These are phyloP conservation scores for Drosophila insularis DNA, from an alignment of 1,140 invertebrate genomes.

Conservation along the genomic window DNA sequence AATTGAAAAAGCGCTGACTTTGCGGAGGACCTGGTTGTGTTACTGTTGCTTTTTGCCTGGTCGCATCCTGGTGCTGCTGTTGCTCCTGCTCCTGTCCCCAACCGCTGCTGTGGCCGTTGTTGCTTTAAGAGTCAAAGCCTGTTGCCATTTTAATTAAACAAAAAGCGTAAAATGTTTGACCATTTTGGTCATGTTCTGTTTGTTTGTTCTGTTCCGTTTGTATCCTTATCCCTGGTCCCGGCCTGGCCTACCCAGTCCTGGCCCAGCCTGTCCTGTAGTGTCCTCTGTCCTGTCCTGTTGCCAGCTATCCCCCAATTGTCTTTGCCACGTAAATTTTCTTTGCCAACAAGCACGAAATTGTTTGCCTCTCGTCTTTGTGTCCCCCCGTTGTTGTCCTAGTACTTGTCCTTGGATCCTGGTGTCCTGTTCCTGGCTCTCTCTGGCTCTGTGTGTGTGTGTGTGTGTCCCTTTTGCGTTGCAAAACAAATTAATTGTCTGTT, in stretches of 20 bases:
- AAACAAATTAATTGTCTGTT: constrained; percentile 79
- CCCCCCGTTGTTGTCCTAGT: constrained; percentile 6
- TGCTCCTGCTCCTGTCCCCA: constrained; percentile 16
- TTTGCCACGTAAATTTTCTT: constrained; percentile 78
- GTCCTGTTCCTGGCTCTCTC: constrained; percentile 4
- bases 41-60: neutral
- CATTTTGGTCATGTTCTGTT: constrained; percentile 37
- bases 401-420: constrained; percentile 37
- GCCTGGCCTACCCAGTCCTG: neutral
- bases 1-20: constrained; percentile 71
- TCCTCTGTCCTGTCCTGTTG: constrained; percentile 19
- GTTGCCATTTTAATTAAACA: constrained; percentile 80
- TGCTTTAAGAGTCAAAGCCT: constrained; percentile 43
- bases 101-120: neutral
- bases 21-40: constrained; percentile 4
- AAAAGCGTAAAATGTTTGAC: constrained; percentile 78
- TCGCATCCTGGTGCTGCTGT: neutral
- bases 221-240: constrained; percentile 1
- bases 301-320: constrained; percentile 59
- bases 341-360: constrained; percentile 78
- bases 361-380: constrained; percentile 38
- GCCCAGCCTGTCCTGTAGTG: neutral
- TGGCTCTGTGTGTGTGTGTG: neutral
- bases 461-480: constrained; percentile 51
- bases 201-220: neutral